phyloP scores from a whole-genome alignment of 2,888 invertebrate species.

The Lasiommata megera region DNA sequence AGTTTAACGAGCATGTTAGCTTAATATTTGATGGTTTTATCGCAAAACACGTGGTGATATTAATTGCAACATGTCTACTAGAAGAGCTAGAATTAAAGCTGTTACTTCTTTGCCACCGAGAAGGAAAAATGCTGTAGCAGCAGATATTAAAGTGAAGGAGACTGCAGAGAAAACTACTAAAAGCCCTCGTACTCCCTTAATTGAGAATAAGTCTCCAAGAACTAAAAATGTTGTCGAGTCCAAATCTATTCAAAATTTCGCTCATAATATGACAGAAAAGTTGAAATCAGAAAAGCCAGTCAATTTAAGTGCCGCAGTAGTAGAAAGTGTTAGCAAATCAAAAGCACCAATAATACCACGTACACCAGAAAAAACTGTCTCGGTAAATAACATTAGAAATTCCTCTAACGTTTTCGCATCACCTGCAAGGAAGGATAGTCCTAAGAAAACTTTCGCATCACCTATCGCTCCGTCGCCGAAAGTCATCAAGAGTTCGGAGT shows the following conservation, averaged over 20 bases:
- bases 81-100: slow-evolving; percentile 88
- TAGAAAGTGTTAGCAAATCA: slow-evolving; percentile 1
- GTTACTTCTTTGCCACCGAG: slow-evolving; percentile 84
- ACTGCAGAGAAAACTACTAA: slow-evolving; percentile 40
- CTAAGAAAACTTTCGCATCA: slow-evolving; percentile 30
- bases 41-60: background rate
- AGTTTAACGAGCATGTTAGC: background rate
- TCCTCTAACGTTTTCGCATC: slow-evolving; percentile 26
- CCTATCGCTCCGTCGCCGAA: slow-evolving; percentile 41
- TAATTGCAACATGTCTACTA: slow-evolving; percentile 76
- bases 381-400: slow-evolving; percentile 17
- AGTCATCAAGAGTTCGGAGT: slow-evolving; percentile 37
- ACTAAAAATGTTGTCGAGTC: slow-evolving; percentile 10
- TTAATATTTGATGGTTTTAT: background rate
- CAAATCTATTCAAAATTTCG: background rate
- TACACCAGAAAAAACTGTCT: slow-evolving; percentile 9
- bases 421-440: slow-evolving; percentile 37
- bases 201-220: slow-evolving; percentile 35
- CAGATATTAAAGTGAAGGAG: slow-evolving; percentile 25
- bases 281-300: background rate
- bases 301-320: background rate
- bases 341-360: slow-evolving; percentile 2
- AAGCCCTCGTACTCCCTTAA: slow-evolving; percentile 46
- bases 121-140: slow-evolving; percentile 57
- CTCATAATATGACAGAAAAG: slow-evolving; percentile 7